These are phyloP conservation scores for Zeugodacus cucurbitae DNA, from an alignment of 1,140 invertebrate species.

Conservation along the genomic window DNA sequence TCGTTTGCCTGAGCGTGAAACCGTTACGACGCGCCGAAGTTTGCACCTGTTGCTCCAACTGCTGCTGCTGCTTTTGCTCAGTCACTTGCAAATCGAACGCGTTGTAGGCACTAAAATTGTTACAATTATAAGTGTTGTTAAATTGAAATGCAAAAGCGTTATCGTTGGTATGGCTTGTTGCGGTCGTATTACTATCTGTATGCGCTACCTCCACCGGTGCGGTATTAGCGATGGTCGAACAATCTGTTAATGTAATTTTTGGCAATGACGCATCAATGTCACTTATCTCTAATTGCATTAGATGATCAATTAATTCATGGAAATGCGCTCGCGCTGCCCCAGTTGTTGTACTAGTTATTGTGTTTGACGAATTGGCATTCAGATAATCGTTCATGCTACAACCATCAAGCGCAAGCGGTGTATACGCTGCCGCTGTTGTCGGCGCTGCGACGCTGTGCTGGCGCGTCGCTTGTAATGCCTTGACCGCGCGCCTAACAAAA, in stretches of 20 bases:
- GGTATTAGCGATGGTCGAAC: slow-evolving; percentile 38
- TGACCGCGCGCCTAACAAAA: neutral
- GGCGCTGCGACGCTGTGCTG: neutral
- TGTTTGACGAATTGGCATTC: slow-evolving; percentile 43
- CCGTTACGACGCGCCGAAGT: neutral
- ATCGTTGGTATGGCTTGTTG: slow-evolving; percentile 46
- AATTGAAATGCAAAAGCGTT: slow-evolving; percentile 32
- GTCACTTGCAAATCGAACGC: neutral
- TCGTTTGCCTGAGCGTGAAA: slow-evolving; percentile 31
- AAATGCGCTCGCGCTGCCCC: slow-evolving; percentile 45
- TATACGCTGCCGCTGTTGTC: neutral
- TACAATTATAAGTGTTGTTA: neutral
- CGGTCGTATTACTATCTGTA: slow-evolving; percentile 44
- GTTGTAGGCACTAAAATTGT: slow-evolving; percentile 31
- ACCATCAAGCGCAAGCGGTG: neutral
- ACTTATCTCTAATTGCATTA: slow-evolving; percentile 54
- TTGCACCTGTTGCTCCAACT: neutral
- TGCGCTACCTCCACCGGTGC: neutral
- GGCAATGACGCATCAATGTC: slow-evolving; percentile 49
- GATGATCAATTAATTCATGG: slow-evolving; percentile 61
- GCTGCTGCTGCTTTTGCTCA: neutral
- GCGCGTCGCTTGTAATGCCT: neutral
- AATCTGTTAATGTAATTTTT: slow-evolving; percentile 60
- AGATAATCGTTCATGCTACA: slow-evolving; percentile 45
- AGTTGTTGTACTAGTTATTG: slow-evolving; percentile 37